Evolutionary conservation across 2,113 vertebrate genomes (phyloP), one percentile per base, ranked within the genome.

Genomic region (Ivindomyrus marchei): DNA sequence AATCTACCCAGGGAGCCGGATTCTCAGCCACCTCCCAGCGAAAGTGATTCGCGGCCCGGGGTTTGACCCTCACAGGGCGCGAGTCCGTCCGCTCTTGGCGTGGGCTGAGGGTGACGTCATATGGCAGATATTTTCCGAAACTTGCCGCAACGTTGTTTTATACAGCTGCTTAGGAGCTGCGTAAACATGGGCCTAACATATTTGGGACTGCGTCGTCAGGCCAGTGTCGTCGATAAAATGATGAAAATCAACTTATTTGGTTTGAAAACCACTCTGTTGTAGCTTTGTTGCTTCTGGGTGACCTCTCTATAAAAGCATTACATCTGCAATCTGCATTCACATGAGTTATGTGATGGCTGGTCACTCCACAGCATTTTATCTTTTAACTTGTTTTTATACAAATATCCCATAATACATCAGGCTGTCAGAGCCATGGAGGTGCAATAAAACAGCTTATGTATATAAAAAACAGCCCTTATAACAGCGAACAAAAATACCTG

Each of bases 81-180:
- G 47, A 87, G 85, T 39, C 31, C 5, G 31, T 36, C 85, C 31
- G 31, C 80, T 49, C 70, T 89, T 58, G 50, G 85, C 88, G 53
- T 52, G 47, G 4, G 42, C 89, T n/a, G 86, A 90, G 88, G 90
- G 86, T 93, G 74, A 85, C 46, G 49, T 70, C 90, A 91, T 80
- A 85, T 92, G 92, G 92, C 89, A 88, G 89, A 90, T 84, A 89
- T 92, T 94, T 94, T 91, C 92, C 91, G 84, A 89, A 89, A 49
- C 88, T 84, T 53, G 89, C 45, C 47, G 88, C n/a, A 10, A 47
- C 13, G 3, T 21, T n/a, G n/a, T 49, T 74, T 88, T 49, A n/a
- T n/a, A 47, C 42, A 52, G 27, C 70, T 53, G 47, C 27, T 56
- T 53, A 21, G 46, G 47, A 53, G 85, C 27, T 53, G 85, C 24